A percentile compares a stretch with the other conserved stretches of the same genome.
These are phyloP conservation scores for Tuta absoluta DNA, from an alignment of 2,888 invertebrate genomes.

Conservation along the genomic window DNA sequence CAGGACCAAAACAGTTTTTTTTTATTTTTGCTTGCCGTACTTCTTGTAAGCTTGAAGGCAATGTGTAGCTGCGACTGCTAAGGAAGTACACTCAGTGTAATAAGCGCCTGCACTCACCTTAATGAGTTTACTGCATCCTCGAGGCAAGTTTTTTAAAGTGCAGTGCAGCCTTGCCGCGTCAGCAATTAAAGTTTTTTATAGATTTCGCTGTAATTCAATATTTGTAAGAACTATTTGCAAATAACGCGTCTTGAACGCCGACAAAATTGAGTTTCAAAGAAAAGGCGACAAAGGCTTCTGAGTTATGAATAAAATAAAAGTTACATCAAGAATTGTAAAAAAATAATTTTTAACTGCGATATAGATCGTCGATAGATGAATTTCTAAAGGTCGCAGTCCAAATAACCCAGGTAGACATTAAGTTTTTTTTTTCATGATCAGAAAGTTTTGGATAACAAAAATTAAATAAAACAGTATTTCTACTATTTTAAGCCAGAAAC, in stretches of 20 bases:
- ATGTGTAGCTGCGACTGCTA: constrained; percentile 18
- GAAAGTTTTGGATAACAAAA: too few species aligned
- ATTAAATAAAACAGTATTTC: neutral
- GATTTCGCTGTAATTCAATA: constrained; percentile 19
- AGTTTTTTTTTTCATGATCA: too few species aligned
- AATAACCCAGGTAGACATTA: too few species aligned
- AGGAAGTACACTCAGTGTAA: constrained; percentile 55
- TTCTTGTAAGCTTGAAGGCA: neutral
- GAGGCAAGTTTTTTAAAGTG: constrained; percentile 68
- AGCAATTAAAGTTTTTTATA: constrained; percentile 62
- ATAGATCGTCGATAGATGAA: too few species aligned
- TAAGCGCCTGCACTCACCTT: constrained; percentile 69
- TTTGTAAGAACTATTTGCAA: constrained; percentile 15
- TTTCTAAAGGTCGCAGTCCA: too few species aligned
- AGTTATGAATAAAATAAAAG: neutral
- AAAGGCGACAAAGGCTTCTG: neutral
- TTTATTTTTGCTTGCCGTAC: neutral
- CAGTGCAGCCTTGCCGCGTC: constrained; percentile 55
- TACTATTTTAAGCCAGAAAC: constrained; percentile 32
- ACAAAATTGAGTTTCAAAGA: constrained; percentile 13
- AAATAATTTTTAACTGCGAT: too few species aligned
- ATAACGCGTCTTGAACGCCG: constrained; percentile 9
- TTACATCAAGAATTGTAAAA: too few species aligned
- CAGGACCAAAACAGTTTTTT: neutral
- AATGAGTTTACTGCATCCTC: constrained; percentile 74